Base-by-base conservation (phyloP, 2,888 invertebrate species). In the Leucoma salicis region DNA sequence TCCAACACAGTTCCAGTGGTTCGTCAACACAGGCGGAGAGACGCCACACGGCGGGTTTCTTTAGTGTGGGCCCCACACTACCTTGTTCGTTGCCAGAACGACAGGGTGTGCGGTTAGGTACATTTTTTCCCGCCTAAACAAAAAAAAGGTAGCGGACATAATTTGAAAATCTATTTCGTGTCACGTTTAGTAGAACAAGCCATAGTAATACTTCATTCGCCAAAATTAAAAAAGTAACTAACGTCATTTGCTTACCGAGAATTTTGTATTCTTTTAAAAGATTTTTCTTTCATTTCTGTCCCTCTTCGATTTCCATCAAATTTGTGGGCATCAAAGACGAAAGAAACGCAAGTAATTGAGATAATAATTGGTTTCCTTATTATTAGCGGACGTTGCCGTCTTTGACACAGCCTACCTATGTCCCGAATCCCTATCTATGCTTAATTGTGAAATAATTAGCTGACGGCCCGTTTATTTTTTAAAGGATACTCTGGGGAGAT, bases 311-410 rank as follows among this genome's bases (percentile, higher is more conserved):
- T 80, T 78, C 77, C 80, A 84, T 85, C 82, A 82, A 78, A 74
- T 74, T 77, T 74, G 5, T 69, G 64, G 58, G 63, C 67, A 75
- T 82, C 83, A 82, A 82, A 82, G 67, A 68, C 55, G 51, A 63
- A 54, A 64, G 74, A 63, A 71, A 77, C 73, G 74, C 62, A 66
- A 69, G 70, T 66, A 78, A 84, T 82, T 78, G 76, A 78, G 75
- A 82, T 78, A 72, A 78, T 83, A 83, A 85, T 86, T 81, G 77
- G 72, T 69, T 67, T 52, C 49, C 51, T 74, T 67, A 82, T 85
- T 85, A 83, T 80, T 79, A 70, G 62, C 65, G 54, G 71, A 70
- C 68, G 65, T 44, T 70, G 72, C 71, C 76, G 78, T 78, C 69
- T 29, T 66, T 71, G 68, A 68, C 15, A 55, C 44, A 45, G 41